Evolutionary conservation across 2,888 invertebrate genomes (phyloP), one percentile per base, ranked within the genome.

Genomic region (Phytoseiulus persimilis): DNA sequence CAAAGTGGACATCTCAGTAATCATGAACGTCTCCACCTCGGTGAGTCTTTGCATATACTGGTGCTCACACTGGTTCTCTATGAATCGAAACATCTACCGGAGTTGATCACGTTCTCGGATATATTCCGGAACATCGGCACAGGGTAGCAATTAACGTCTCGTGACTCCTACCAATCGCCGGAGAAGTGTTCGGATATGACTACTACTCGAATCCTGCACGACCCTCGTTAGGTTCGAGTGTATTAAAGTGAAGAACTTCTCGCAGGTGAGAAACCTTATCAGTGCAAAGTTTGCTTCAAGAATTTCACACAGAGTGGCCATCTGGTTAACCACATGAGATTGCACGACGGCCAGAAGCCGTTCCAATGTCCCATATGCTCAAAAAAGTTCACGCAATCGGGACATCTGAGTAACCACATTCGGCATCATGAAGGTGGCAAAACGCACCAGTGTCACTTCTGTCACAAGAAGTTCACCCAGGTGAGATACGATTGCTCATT

Each of bases 291-390:
- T 0, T 87, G 87, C 33, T 87, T 87, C 87, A 87, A 87, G 33
- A 87, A 87, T 45, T 87, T 87, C 87, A 87, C 87, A 5, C 87
- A 87, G n/a, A 39, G 39, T 33, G 87, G 87, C 0, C 87, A 87
- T 87, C 33, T 87, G 33, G 87, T 87, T 28, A 87, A 87, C 32
- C 87, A 87, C 32, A 87, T 87, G 87, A 87, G 87, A 87, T 33
- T 87, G 33, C 87, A 87, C 32, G 87, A 87, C 32, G 87, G 87
- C 31, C 32, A 87, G 33, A 87, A 87, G 23, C 87, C 87, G n/a
- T 87, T 87, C 18, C 87, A 87, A 45, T 87, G 87, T 33, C 87
- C 87, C n/a, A 87, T 87, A 9, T 87, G 87, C 31, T 45, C 32
- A 28, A 87, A 87, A 31, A 87, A 87, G 87, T 87, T 87, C 87